These are phyloP conservation scores for Odontamblyopus rebecca DNA, from an alignment of 2,797 vertebrate genomes.

Conservation along the genomic window DNA sequence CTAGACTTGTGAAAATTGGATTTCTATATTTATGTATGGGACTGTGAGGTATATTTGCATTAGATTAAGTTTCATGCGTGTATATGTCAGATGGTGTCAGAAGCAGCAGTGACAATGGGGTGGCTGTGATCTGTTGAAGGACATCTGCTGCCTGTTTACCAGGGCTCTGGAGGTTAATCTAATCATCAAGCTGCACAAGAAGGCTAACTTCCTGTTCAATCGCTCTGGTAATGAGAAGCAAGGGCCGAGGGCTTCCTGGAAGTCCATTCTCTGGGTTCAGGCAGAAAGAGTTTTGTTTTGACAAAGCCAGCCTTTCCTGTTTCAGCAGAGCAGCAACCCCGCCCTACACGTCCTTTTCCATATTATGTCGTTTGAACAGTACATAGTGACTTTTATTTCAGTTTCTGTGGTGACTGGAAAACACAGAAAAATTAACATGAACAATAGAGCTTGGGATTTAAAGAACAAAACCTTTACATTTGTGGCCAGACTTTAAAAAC, in stretches of 20 bases:
- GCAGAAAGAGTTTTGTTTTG: constrained; percentile 80
- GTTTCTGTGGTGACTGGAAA: not conserved
- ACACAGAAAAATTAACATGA: not conserved
- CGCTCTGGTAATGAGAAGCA: constrained; percentile 74
- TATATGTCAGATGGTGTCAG: constrained; percentile 63
- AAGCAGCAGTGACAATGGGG: constrained; percentile 67
- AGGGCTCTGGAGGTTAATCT: constrained; percentile 77
- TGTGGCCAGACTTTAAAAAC: too few species aligned
- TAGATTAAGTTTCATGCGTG: constrained; percentile 63
- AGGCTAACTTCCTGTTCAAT: constrained; percentile 81
- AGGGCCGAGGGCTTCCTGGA: constrained; percentile 80
- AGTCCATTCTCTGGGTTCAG: constrained; percentile 73
- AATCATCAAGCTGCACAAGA: constrained; percentile 79
- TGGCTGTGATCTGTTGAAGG: constrained; percentile 80
- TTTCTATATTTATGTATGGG: constrained; percentile 44
- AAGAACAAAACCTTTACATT: too few species aligned
- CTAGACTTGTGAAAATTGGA: constrained; percentile 21
- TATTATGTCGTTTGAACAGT: not conserved
- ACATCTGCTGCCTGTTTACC: constrained; percentile 81
- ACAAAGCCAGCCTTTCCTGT: constrained; percentile 69
- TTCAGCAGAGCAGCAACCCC: constrained; percentile 26
- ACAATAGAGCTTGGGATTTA: not conserved
- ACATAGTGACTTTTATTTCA: not conserved
- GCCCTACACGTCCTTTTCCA: constrained; percentile 73
- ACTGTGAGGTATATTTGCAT: constrained; percentile 39